A percentile compares a stretch with the other conserved stretches of the same genome.
phyloP scores from a whole-genome alignment of 2,113 vertebrate species.

The Pseudorectes ferrugineus region DNA sequence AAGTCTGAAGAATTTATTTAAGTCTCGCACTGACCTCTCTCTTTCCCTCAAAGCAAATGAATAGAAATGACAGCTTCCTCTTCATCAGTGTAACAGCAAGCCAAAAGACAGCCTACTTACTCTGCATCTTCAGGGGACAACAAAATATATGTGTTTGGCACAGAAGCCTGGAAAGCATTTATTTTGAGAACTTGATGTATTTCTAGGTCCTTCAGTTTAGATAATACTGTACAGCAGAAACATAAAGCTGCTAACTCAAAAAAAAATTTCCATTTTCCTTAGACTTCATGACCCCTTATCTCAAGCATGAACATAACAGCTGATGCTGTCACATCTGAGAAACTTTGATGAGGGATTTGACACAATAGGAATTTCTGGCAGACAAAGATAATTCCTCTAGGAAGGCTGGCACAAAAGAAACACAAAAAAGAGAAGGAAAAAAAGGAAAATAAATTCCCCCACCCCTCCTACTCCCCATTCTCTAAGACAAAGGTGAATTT shows the following conservation, averaged over 20 bases:
- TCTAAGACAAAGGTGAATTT: background rate
- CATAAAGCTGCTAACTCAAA: constrained; percentile 43
- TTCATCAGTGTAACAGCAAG: background rate
- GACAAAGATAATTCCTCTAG: constrained; percentile 54
- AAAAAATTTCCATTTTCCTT: constrained; percentile 44
- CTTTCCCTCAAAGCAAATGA: background rate
- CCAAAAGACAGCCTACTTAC: background rate
- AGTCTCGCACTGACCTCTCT: background rate
- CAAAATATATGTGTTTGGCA: constrained; percentile 29
- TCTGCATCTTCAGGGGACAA: background rate
- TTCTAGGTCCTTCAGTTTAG: constrained; percentile 42
- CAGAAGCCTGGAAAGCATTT: constrained; percentile 28
- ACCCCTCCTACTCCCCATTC: background rate
- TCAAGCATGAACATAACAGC: constrained; percentile 65
- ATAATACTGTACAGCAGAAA: constrained; percentile 39
- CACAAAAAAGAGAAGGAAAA: background rate
- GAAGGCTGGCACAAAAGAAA: background rate
- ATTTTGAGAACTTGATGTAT: constrained; percentile 46
- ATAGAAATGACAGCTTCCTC: background rate
- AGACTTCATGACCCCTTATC: constrained; percentile 62
- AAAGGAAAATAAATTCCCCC: background rate
- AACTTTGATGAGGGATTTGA: constrained; percentile 66
- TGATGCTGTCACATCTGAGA: constrained; percentile 61
- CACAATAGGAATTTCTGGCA: constrained; percentile 63
- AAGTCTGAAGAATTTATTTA: background rate